A percentile compares a stretch with the other conserved stretches of the same genome.
These are phyloP conservation scores for Stegodyphus dumicola DNA, from an alignment of 1,140 invertebrate genomes.

Conservation along the genomic window DNA sequence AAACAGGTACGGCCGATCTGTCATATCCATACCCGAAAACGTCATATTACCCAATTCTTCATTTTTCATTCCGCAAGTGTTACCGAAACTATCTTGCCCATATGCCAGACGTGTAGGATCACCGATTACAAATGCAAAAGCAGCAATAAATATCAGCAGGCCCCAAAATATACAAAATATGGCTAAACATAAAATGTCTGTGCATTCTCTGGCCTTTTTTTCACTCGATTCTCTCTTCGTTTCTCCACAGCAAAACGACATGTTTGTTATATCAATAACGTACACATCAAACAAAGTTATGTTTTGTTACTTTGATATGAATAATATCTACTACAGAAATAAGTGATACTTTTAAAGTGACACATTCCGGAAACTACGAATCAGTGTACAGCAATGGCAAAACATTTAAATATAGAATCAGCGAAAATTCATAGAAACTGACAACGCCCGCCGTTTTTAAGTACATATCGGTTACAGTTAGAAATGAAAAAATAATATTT, in stretches of 20 bases:
- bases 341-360: no score
- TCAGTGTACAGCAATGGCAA: no score
- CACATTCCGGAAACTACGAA: no score
- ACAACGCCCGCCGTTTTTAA: no score
- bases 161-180: constrained; percentile 87
- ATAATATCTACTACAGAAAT: no score
- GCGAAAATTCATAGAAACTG: no score
- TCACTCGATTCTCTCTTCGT: neutral
- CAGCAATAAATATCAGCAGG: constrained; percentile 87
- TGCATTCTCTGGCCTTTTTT: constrained; percentile 69
- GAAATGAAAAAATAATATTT: no score
- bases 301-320: no score
- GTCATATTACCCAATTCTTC: constrained; percentile 79
- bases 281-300: no score
- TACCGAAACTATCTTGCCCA: constrained; percentile 96
- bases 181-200: constrained; percentile 86
- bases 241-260: constrained; percentile 40
- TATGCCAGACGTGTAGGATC: constrained; percentile 88
- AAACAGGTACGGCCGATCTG: constrained; percentile 83
- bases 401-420: no score
- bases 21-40: constrained; percentile 83
- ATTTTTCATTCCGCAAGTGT: constrained; percentile 87
- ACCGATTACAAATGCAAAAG: constrained; percentile 89
- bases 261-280: neutral
- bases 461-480: no score